Percentiles rank a stretch among this genome's conserved stretches.
These are phyloP conservation scores for Pegea sp. DNA, from an alignment of 23 tunicate species.

Conservation along the genomic window DNA sequence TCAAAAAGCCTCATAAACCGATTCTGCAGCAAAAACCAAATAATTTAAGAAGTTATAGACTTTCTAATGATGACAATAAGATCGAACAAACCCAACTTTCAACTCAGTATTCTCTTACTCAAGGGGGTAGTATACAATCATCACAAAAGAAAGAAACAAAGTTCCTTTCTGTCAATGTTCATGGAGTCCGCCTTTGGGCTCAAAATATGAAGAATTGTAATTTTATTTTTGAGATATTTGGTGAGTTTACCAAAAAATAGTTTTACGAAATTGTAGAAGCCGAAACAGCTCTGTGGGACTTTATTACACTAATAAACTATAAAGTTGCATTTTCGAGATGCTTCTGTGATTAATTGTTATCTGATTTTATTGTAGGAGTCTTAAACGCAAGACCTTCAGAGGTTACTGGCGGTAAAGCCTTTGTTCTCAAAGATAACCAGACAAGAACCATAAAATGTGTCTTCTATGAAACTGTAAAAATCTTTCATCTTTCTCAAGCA, in stretches of 20 bases:
- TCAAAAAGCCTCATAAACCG: no score
- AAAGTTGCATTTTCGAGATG: no score
- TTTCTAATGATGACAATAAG: no score
- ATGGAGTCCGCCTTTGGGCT: background rate
- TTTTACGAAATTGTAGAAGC: no score
- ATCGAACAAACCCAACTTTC: background rate
- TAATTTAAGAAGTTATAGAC: no score
- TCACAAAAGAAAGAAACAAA: background rate
- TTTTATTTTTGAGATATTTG: no score
- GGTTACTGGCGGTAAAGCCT: constrained; percentile 3
- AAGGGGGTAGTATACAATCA: background rate
- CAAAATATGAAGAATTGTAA: no score
- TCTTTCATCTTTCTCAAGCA: background rate
- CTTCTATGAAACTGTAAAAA: constrained; percentile 13
- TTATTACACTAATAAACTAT: no score
- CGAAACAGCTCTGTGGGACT: no score
- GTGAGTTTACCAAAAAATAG: no score
- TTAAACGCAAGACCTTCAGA: background rate
- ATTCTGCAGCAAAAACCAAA: no score
- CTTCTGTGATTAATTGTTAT: no score
- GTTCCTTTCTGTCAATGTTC: background rate
- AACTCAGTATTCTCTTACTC: background rate
- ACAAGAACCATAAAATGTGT: constrained; percentile 3
- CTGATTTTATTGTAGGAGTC: background rate
- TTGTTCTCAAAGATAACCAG: constrained; percentile 9